Conservation (phyloP, 2,797 vertebrate species). For the Capromys pilorides region DNA sequence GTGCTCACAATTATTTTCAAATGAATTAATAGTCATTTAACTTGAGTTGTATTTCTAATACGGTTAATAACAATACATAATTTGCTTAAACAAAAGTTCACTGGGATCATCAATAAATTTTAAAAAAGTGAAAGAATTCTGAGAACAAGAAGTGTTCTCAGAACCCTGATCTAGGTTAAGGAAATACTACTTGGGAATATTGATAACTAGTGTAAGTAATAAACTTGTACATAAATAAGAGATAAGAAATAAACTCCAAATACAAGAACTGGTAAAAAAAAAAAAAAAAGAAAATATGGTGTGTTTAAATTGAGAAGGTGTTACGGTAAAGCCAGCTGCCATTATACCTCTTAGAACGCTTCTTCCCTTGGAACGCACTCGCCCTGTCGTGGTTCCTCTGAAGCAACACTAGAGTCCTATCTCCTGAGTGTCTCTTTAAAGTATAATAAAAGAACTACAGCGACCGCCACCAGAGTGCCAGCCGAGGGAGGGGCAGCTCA, state of each 20-base stretch:
- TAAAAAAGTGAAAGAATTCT: slow-evolving; percentile 7
- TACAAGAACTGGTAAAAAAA: neutral
- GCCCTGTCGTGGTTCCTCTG: neutral
- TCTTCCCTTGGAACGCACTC: neutral
- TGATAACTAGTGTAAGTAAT: slow-evolving; percentile 14
- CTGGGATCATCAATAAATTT: slow-evolving; percentile 28
- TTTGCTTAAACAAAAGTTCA: slow-evolving; percentile 31
- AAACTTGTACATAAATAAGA: slow-evolving; percentile 23
- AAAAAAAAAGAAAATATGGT: too few relatives aligned
- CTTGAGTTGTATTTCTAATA: slow-evolving; percentile 22
- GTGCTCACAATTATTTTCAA: slow-evolving; percentile 52
- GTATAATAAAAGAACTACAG: neutral
- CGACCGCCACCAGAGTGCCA: neutral
- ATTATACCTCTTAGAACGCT: neutral
- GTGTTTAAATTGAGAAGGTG: neutral
- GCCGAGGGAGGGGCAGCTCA: neutral
- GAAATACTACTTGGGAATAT: slow-evolving; percentile 20
- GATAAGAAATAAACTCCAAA: slow-evolving; percentile 39
- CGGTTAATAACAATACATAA: slow-evolving; percentile 21
- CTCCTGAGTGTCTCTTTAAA: neutral
- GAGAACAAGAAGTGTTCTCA: slow-evolving; percentile 18
- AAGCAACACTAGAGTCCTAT: neutral
- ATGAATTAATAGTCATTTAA: neutral
- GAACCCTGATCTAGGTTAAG: neutral
- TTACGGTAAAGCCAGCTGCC: neutral